Base-by-base conservation (phyloP, 2,113 vertebrate genomes). In the Phoxinus phoxinus region DNA sequence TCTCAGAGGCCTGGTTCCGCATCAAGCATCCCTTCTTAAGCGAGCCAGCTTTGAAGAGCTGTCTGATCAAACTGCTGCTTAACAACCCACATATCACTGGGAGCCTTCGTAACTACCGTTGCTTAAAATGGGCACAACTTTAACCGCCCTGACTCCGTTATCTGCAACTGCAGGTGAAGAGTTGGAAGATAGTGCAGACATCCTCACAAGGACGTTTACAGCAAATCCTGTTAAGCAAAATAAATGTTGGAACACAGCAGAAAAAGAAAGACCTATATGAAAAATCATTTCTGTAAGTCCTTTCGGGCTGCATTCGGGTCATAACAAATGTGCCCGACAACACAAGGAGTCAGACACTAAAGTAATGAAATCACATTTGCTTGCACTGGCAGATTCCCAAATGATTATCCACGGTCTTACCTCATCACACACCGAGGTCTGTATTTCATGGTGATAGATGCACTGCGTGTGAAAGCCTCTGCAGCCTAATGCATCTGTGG, bases 361-460 rank as follows among this genome's bases (percentile, higher is more conserved):
- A 27, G 69, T 85, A 89, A 87, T 83, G 59, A 89, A 89, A 85
- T 61, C 61, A 71, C 75, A 63, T 69, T 79, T 83, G 86, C 83
- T 56, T 87, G 82, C 73, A 21, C 79, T 89, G 86, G 88, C 73
- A 44, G 44, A 51, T 23, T 48, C 65, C 79, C 88, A 87, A 85
- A 83, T 51, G 51, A 65, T 82, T 80, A 86, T 59, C 30, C 71
- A 75, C 32, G 51, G 71, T 73, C 85, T 82, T 82, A 77, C 53
- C 72, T 85, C 79, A 73, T 83, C 81, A 56, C 56, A 81, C 46
- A 63, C 37, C 5, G n/a, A 10, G 46, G 46, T 86, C 79, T 74
- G 44, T 82, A 82, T 82, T 80, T 86, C 53, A 85, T 21, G 32
- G 72, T 72, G 83, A 89, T 67, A 17, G 61, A 46, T 78, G 67